Conservation (phyloP, 2,888 invertebrate species). For the Asteroscopus sphinx region DNA sequence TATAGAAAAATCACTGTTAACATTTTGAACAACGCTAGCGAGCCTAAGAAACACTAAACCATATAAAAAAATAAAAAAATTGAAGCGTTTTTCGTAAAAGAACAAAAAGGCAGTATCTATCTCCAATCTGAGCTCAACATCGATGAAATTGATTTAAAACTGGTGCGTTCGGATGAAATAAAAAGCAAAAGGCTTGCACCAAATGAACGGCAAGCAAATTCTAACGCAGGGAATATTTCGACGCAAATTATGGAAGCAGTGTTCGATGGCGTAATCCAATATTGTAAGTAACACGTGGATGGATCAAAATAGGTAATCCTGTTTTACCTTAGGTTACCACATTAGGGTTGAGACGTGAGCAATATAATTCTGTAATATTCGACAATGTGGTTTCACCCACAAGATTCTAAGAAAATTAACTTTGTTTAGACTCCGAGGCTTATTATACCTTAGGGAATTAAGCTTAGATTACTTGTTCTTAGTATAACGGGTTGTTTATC, state of each 20-base stretch:
- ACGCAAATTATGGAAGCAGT: neutral
- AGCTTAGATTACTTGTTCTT: constrained; percentile 3
- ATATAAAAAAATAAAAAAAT: too few relatives aligned
- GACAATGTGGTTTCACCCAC: constrained; percentile 14
- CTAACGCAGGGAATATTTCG: neutral
- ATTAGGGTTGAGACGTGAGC: constrained; percentile 14
- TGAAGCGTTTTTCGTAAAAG: neutral
- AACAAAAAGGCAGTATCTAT: neutral
- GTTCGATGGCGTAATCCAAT: constrained; percentile 16
- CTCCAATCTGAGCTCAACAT: neutral
- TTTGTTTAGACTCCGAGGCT: constrained; percentile 2
- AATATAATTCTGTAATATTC: constrained; percentile 8
- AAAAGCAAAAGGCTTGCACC: neutral
- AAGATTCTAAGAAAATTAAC: constrained; percentile 17
- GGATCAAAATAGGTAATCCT: constrained; percentile 33
- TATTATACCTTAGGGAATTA: constrained; percentile 7
- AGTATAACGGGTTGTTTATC: neutral
- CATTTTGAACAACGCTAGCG: too few relatives aligned
- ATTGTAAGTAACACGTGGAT: constrained; percentile 12
- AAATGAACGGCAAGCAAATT: neutral
- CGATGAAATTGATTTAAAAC: neutral
- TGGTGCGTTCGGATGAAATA: neutral
- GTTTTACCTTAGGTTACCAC: constrained; percentile 8
- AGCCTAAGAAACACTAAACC: too few relatives aligned
- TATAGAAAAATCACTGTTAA: too few relatives aligned